Evolutionary conservation across 2,113 vertebrate genomes (phyloP).

Genomic region (Amia ocellicauda): DNA sequence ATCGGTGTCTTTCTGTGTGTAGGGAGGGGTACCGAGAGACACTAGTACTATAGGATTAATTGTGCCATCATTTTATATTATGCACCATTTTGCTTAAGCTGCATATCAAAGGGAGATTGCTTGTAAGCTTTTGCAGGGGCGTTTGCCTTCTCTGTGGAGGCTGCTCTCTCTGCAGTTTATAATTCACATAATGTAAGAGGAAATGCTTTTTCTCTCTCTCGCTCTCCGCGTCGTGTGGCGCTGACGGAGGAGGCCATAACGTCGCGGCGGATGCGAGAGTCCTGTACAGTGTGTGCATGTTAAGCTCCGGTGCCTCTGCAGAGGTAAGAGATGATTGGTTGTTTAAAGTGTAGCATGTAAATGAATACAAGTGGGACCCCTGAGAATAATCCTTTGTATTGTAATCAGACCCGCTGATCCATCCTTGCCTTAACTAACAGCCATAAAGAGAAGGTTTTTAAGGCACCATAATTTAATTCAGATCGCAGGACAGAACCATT

Average conservation of each 20-base stretch:
- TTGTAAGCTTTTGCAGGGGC: slow-evolving; percentile 37
- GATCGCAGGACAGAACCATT: slow-evolving; percentile 6
- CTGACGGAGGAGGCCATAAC: slow-evolving; percentile 29
- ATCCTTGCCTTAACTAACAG: slow-evolving; percentile 56
- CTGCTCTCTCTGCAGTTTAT: background rate
- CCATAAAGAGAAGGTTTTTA: slow-evolving; percentile 51
- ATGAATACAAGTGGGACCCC: slow-evolving; percentile 61
- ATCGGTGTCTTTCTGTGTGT: slow-evolving; percentile 1
- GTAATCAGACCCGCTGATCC: slow-evolving; percentile 59
- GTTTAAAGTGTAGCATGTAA: slow-evolving; percentile 61
- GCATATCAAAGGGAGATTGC: slow-evolving; percentile 47
- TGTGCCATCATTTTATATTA: slow-evolving; percentile 69
- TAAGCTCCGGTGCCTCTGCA: slow-evolving; percentile 44
- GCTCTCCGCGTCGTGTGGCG: background rate
- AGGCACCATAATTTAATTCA: slow-evolving; percentile 57
- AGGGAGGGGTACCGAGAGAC: slow-evolving; percentile 53
- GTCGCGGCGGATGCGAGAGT: slow-evolving; percentile 12
- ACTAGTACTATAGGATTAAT: slow-evolving; percentile 64
- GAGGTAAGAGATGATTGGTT: slow-evolving; percentile 61
- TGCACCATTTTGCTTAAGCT: slow-evolving; percentile 61
- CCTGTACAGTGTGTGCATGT: slow-evolving; percentile 21
- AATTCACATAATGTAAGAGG: slow-evolving; percentile 1
- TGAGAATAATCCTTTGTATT: slow-evolving; percentile 66
- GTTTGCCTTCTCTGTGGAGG: slow-evolving; percentile 22
- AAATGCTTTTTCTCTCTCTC: background rate